Conservation (phyloP, 2,113 vertebrate species). For the Tragelaphus strepsiceros region DNA sequence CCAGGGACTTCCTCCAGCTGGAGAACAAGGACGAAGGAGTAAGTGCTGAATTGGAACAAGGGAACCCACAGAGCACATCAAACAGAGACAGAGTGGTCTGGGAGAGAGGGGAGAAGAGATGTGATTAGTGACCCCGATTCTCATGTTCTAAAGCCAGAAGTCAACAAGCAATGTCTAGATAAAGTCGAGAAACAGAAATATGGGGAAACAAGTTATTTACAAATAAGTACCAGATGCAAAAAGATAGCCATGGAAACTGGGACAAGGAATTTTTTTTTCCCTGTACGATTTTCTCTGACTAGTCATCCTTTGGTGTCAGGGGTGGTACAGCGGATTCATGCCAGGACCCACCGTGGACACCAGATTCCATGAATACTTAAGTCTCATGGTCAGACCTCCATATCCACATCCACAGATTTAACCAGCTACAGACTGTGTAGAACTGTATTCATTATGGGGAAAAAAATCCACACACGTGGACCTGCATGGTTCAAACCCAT, state of each 20-base stretch:
- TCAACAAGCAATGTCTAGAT: not conserved
- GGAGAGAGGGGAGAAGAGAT: not conserved
- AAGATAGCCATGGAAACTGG: rapidly evolving
- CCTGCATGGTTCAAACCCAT: not conserved
- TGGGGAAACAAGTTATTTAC: too few relatives aligned
- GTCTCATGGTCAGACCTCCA: not conserved
- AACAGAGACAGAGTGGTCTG: rapidly evolving
- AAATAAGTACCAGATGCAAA: not conserved
- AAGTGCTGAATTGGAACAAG: not conserved
- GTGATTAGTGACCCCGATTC: rapidly evolving
- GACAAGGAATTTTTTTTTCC: not conserved
- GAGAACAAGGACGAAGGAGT: too few relatives aligned
- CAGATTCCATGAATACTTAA: not conserved
- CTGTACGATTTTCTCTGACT: rapidly evolving
- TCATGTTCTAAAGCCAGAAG: not conserved
- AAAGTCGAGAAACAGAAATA: not conserved
- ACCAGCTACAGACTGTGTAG: not conserved
- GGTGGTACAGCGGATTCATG: not conserved
- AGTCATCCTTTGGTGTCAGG: not conserved
- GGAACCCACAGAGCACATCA: not conserved
- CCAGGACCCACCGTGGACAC: not conserved
- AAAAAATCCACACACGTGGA: not conserved
- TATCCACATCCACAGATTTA: not conserved
- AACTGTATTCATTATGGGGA: not conserved
- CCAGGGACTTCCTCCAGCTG: not conserved